Conservation (phyloP, 2,888 invertebrate species). For the Drepana falcataria region DNA sequence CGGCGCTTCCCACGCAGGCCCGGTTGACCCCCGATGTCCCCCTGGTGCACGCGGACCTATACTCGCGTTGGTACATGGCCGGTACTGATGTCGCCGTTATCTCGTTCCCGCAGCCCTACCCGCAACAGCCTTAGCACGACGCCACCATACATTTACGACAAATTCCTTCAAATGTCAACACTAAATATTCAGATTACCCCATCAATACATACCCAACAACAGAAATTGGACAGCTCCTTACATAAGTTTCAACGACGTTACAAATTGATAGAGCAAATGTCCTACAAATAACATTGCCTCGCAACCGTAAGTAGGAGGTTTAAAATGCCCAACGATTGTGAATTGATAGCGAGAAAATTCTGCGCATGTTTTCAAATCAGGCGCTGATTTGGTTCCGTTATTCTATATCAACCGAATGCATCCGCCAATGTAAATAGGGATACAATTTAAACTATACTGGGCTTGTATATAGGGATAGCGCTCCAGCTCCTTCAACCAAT, state of each 20-base stretch:
- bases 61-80: conserved; percentile 35
- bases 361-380: background rate
- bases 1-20: conserved; percentile 29
- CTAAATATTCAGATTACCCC: conserved; percentile 1
- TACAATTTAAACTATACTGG: background rate
- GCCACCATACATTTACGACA: conserved; percentile 17
- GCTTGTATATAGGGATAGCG: background rate
- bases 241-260: too few species aligned
- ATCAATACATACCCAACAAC: background rate
- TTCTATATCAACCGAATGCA: background rate
- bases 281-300: background rate
- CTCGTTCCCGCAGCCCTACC: conserved; percentile 26
- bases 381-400: background rate
- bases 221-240: too few species aligned
- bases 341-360: background rate
- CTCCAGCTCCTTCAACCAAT: background rate
- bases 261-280: background rate
- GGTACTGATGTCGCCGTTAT: conserved; percentile 57
- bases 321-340: background rate
- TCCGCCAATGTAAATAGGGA: background rate
- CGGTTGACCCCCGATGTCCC: conserved; percentile 38
- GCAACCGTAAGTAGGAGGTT: background rate
- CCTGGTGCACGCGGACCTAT: conserved; percentile 32
- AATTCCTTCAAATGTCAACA: conserved; percentile 8
- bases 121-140: conserved; percentile 29